Evolutionary conservation across 1,140 invertebrate species (phyloP).

Genomic region (Metopolophium dirhodum): DNA sequence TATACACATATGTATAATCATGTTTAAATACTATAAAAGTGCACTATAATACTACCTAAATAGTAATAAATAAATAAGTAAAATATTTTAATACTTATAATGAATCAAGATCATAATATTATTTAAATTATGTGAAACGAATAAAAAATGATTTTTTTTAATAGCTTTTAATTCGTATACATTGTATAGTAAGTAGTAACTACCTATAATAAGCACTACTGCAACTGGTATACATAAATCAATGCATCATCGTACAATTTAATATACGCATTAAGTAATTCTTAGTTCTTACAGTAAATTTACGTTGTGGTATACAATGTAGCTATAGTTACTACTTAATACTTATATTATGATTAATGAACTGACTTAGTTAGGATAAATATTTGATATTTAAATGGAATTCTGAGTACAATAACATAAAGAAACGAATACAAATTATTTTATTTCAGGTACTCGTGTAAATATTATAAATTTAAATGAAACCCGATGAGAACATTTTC

Average conservation of each 20-base stretch:
- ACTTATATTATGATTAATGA: background rate
- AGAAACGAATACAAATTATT: background rate
- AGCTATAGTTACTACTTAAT: background rate
- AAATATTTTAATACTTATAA: background rate
- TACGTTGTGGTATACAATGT: background rate
- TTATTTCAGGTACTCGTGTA: background rate
- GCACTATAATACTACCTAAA: background rate
- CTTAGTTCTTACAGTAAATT: background rate
- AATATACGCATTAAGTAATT: constrained; percentile 19
- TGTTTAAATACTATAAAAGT: background rate
- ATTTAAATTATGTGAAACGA: background rate
- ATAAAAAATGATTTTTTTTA: background rate
- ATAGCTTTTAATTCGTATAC: background rate
- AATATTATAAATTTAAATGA: background rate
- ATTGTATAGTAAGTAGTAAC: background rate
- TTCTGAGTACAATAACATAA: background rate
- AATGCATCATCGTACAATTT: background rate
- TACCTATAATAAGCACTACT: background rate
- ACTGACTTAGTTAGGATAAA: background rate
- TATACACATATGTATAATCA: background rate
- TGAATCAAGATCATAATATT: background rate
- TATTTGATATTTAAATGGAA: background rate
- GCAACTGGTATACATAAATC: background rate
- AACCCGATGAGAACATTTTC: background rate
- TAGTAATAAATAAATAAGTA: background rate